phyloP scores from a whole-genome alignment of 23 tunicate species.

The Styela clava region DNA sequence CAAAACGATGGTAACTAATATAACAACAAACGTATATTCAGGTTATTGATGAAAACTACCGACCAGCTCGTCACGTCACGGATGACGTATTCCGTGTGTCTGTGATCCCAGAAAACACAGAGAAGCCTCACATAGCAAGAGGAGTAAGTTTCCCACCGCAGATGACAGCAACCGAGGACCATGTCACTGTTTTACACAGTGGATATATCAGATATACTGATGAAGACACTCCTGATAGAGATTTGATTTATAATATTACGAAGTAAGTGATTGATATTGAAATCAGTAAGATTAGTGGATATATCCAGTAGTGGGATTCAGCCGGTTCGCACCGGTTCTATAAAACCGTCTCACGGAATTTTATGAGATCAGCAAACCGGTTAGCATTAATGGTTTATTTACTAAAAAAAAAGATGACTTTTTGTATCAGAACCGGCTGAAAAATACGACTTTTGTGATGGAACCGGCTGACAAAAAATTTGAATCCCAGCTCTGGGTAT shows the following conservation, averaged over 20 bases:
- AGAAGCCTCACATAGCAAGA: slow-evolving; percentile 55
- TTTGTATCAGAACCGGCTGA: too few species aligned
- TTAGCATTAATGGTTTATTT: too few species aligned
- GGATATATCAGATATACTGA: slow-evolving; percentile 77
- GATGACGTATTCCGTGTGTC: slow-evolving; percentile 32
- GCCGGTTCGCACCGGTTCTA: too few species aligned
- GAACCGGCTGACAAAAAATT: too few species aligned
- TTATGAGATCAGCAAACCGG: too few species aligned
- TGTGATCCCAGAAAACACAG: slow-evolving; percentile 48
- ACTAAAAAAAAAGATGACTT: not conserved
- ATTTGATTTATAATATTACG: slow-evolving; percentile 80
- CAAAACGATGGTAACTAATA: too few species aligned
- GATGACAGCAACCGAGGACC: slow-evolving; percentile 60
- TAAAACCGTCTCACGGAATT: too few species aligned
- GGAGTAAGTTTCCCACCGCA: slow-evolving; percentile 49
- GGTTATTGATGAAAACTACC: slow-evolving; percentile 20
- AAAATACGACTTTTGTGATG: too few species aligned
- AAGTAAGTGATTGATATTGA: slow-evolving; percentile 39
- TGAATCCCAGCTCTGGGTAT: too few species aligned
- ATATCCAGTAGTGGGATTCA: too few species aligned
- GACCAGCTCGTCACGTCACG: slow-evolving; percentile 18
- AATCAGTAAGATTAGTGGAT: not conserved
- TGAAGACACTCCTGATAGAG: slow-evolving; percentile 82
- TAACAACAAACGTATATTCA: too few species aligned
- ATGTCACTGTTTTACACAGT: slow-evolving; percentile 54